Evolutionary conservation across 2,797 vertebrate species (phyloP).

Genomic region (Erithacus rubecula): DNA sequence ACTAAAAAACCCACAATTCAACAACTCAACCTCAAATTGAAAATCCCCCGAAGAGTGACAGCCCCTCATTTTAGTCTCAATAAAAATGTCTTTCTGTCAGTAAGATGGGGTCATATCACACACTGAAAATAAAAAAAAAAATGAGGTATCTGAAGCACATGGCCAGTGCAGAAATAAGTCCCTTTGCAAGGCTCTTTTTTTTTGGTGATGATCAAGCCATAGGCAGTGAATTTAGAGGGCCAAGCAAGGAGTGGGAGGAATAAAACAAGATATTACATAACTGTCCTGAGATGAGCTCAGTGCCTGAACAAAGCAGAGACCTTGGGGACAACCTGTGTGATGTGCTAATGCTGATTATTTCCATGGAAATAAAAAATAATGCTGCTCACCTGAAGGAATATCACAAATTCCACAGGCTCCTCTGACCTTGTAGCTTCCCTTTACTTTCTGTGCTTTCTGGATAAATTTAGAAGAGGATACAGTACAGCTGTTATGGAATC

Average conservation of each 20-base stretch:
- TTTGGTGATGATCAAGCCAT: background rate
- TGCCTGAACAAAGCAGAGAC: background rate
- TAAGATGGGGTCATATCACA: background rate
- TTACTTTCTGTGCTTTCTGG: background rate
- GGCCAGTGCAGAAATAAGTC: background rate
- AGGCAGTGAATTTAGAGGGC: background rate
- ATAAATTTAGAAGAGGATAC: fast-evolving
- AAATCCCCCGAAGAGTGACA: background rate
- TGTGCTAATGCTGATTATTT: background rate
- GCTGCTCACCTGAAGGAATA: background rate
- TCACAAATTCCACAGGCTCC: background rate
- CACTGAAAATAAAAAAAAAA: background rate
- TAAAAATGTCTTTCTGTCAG: background rate
- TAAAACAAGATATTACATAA: background rate
- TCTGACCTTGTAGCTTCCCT: background rate
- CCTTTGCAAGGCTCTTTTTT: background rate
- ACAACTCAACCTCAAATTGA: background rate
- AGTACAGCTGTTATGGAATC: background rate
- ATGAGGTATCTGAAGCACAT: background rate
- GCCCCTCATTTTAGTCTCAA: background rate
- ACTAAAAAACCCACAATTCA: background rate
- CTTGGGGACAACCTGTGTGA: background rate
- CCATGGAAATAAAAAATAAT: background rate
- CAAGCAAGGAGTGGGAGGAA: background rate
- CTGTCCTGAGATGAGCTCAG: background rate